Evolutionary conservation across 2,113 vertebrate genomes (phyloP).

Genomic region (Crotalus viridis): DNA sequence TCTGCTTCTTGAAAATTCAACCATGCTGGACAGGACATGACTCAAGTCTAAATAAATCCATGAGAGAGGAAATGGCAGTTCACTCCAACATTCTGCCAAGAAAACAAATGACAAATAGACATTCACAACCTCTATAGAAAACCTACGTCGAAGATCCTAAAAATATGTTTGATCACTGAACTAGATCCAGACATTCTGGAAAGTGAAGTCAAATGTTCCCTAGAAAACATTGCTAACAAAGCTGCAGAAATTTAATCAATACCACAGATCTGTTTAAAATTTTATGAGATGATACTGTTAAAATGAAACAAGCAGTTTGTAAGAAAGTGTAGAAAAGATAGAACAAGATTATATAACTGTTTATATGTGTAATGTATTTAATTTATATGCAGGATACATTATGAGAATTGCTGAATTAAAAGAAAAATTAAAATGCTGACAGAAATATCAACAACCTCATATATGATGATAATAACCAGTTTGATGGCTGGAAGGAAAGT

Average conservation of each 20-base stretch:
- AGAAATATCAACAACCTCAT: not conserved
- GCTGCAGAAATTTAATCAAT: not conserved
- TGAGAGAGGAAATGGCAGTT: not conserved
- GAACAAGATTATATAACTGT: not conserved
- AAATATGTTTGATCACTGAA: not conserved
- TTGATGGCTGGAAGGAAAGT: not conserved
- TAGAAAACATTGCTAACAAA: not conserved
- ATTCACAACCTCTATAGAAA: not conserved
- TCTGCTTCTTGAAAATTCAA: not conserved
- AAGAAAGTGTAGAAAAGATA: not conserved
- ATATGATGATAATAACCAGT: not conserved
- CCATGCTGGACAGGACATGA: not conserved
- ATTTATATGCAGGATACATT: not conserved
- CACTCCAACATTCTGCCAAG: not conserved
- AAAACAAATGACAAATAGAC: not conserved
- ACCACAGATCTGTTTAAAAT: not conserved
- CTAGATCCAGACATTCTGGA: not conserved
- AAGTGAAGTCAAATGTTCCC: not conserved
- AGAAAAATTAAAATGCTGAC: not conserved
- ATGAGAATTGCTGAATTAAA: not conserved
- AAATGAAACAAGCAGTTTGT: not conserved
- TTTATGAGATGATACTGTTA: not conserved
- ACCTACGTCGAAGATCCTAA: not conserved
- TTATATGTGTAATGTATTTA: not conserved
- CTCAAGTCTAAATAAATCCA: not conserved